A percentile compares a stretch with the other conserved stretches of the same genome.
phyloP scores from a whole-genome alignment of 2,888 invertebrate genomes.

The Stratiomys singularior region DNA sequence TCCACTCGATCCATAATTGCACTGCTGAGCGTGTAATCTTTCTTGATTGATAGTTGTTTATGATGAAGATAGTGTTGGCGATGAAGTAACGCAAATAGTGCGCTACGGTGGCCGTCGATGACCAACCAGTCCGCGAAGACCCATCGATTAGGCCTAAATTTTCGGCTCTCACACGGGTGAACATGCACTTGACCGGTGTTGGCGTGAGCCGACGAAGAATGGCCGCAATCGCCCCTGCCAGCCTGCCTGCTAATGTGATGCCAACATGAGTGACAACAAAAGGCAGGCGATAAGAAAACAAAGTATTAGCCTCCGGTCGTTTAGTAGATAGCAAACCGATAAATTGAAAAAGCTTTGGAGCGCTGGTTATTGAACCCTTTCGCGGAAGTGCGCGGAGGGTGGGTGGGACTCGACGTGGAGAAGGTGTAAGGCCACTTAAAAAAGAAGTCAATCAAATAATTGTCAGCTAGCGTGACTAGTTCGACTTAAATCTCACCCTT shows the following conservation, averaged over 20 bases:
- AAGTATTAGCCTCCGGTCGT: not conserved
- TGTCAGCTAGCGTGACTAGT: constrained; percentile 17
- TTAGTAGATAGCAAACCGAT: constrained; percentile 15
- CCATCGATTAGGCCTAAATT: not conserved
- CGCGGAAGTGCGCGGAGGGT: not conserved
- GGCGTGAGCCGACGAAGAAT: not conserved
- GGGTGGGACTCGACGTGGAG: not conserved
- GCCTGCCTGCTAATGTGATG: not conserved
- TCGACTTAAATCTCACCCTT: not conserved
- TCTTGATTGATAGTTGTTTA: constrained; percentile 38
- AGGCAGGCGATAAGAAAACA: not conserved
- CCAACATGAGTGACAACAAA: not conserved
- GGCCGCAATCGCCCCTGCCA: not conserved
- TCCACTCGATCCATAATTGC: constrained; percentile 12
- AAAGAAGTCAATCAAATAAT: constrained; percentile 9
- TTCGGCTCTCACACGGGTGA: not conserved
- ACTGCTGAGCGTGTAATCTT: constrained; percentile 27
- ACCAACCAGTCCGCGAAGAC: not conserved
- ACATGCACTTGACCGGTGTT: not conserved
- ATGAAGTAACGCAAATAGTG: not conserved
- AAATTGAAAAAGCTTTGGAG: not conserved
- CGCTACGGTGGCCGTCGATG: not conserved
- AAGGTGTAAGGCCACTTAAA: not conserved
- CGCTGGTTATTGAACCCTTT: constrained; percentile 26
- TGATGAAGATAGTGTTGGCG: constrained; percentile 1